Evolutionary conservation across 2,888 invertebrate genomes (phyloP), one percentile per base, ranked within the genome.

Genomic region (Buathra laborator): DNA sequence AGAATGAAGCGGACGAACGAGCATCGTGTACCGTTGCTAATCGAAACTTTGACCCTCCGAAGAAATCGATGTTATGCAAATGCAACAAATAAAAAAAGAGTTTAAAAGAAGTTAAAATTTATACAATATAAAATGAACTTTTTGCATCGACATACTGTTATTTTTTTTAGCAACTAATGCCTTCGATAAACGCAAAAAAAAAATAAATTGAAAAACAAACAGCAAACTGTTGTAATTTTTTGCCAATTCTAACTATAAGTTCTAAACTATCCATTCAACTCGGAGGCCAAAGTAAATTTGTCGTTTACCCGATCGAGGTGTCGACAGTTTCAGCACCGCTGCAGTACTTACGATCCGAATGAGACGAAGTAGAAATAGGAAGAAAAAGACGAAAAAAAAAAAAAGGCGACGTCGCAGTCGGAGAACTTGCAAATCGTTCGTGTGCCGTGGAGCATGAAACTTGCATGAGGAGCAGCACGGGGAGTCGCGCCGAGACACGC

Each of bases 381-480:
- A 76, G 14, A 29, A 67, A n/a, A 66, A 43, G 48, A 68, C 53
- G 46, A 51, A 59, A 51, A 53, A 51, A 59, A 51, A 70, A 24
- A 43, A 43, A n/a, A 16, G 6, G 51, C 48, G 37, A 74, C 77
- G 19, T 74, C 59, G 16, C 24, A 59, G 67, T 19, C 48, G 32
- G 29, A 67, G 24, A 68, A 77, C 74, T 81, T 77, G 81, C 46
- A 78, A 84, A 84, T 77, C 67, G 72, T 81, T 78, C 46, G 53
- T 84, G 81, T 64, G 74, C 81, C 66, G 48, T 44, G 72, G 64
- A 74, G 84, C 84, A 77, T 84, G 77, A 84, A 84, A 84, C 81
- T 19, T 62, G 76, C 46, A 53, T 24, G 62, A 24, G 12, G 46
- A 67, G 67, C 48, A 70, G 62, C 32, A 74, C 67, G 71, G 53